Percentiles rank a stretch among this genome's conserved stretches.
These are phyloP conservation scores for Mimas tiliae DNA, from an alignment of 2,888 invertebrate genomes.

Conservation along the genomic window DNA sequence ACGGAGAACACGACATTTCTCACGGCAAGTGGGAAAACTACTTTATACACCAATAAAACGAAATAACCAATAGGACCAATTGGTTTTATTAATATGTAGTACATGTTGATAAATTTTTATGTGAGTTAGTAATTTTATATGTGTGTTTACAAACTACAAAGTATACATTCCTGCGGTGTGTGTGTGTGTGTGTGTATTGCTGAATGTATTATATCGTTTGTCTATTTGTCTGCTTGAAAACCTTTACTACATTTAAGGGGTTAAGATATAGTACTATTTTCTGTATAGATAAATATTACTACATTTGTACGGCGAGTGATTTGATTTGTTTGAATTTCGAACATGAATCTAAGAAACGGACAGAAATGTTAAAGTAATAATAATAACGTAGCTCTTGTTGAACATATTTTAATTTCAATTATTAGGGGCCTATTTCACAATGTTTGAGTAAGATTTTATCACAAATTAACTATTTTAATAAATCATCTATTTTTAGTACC, in stretches of 20 bases:
- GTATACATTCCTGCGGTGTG: neutral
- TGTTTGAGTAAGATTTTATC: too few species aligned
- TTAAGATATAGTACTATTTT: neutral
- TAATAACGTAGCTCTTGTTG: neutral
- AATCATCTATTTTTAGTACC: too few species aligned
- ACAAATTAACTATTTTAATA: too few species aligned
- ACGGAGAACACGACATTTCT: conserved; percentile 39
- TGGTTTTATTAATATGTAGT: neutral
- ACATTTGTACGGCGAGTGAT: neutral
- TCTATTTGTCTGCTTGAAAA: neutral
- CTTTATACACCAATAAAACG: conserved; percentile 41
- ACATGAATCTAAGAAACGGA: neutral
- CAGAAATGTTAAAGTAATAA: neutral
- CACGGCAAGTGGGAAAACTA: conserved; percentile 45
- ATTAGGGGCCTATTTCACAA: too few species aligned
- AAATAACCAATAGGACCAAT: conserved; percentile 24
- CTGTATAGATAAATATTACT: neutral
- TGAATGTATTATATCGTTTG: neutral
- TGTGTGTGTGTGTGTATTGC: neutral
- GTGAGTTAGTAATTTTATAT: neutral
- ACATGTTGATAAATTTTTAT: neutral
- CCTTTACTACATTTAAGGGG: neutral
- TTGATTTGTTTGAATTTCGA: neutral
- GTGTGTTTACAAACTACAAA: neutral
- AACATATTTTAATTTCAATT: too few species aligned